Evolutionary conservation across 2,797 vertebrate genomes (phyloP).

Genomic region (Gallirallus australis): DNA sequence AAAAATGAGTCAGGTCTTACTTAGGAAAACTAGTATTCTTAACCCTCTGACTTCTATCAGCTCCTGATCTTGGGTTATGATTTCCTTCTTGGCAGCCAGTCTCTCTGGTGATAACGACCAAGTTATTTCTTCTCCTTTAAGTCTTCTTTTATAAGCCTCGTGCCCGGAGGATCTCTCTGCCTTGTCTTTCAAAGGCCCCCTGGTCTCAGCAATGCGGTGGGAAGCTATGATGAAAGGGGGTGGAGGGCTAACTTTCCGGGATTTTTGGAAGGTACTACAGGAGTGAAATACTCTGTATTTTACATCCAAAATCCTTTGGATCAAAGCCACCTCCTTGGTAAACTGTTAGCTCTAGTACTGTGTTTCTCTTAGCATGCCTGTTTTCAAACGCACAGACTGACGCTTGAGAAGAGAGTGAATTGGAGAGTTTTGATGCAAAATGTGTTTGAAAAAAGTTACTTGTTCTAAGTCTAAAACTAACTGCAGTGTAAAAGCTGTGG

Average conservation of each 20-base stretch:
- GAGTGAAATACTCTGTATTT: background rate
- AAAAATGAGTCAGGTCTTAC: conserved; percentile 7
- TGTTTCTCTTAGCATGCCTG: background rate
- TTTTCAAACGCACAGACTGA: background rate
- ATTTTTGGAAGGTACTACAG: background rate
- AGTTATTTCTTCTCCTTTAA: background rate
- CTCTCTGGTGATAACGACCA: background rate
- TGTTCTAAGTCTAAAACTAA: background rate
- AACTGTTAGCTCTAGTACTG: background rate
- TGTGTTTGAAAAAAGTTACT: background rate
- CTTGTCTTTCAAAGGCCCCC: background rate
- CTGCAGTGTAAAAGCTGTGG: background rate
- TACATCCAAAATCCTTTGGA: background rate
- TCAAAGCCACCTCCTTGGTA: background rate
- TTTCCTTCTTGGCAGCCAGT: background rate
- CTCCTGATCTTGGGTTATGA: background rate
- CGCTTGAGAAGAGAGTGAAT: background rate
- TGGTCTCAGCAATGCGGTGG: background rate
- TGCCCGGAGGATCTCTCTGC: background rate
- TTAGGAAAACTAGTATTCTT: background rate
- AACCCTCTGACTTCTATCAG: background rate
- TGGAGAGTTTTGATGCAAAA: background rate
- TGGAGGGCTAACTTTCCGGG: background rate
- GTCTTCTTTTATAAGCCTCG: background rate
- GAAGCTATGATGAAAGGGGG: background rate